Conservation (phyloP, 2,888 invertebrate species). For the Campoletis raptor region DNA sequence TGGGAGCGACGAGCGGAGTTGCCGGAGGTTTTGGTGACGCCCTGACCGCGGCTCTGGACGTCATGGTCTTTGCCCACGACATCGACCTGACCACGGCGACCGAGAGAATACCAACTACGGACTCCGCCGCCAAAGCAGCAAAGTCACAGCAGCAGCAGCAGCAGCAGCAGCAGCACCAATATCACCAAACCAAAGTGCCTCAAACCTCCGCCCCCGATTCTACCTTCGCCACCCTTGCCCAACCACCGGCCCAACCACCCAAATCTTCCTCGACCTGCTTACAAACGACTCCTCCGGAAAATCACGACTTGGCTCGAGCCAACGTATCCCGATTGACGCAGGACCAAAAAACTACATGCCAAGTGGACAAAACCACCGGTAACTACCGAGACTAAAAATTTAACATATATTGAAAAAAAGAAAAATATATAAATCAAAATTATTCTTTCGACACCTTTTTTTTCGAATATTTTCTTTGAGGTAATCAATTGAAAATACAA, state of each 20-base stretch:
- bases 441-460: neutral
- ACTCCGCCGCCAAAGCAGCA: constrained; percentile 68
- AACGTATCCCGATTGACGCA: constrained; percentile 53
- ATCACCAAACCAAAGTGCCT: constrained; percentile 57
- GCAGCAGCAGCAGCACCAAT: too few species aligned
- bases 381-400: constrained; percentile 19
- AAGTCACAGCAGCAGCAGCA: constrained; percentile 68
- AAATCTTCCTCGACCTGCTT: constrained; percentile 62
- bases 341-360: constrained; percentile 45
- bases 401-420: neutral
- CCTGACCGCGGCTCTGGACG: constrained; percentile 92
- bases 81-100: constrained; percentile 85
- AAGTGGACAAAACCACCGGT: constrained; percentile 27
- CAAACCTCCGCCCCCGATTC: too few species aligned
- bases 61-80: constrained; percentile 94
- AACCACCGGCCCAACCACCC: constrained; percentile 55
- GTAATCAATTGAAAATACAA: too few species aligned
- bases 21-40: constrained; percentile 87
- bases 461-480: neutral
- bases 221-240: constrained; percentile 54
- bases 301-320: constrained; percentile 58
- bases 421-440: neutral
- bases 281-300: constrained; percentile 59
- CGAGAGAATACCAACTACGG: constrained; percentile 78
- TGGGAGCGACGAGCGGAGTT: constrained; percentile 73